Evolutionary conservation across 2,888 invertebrate genomes (phyloP).

Genomic region (Papilio gigon): DNA sequence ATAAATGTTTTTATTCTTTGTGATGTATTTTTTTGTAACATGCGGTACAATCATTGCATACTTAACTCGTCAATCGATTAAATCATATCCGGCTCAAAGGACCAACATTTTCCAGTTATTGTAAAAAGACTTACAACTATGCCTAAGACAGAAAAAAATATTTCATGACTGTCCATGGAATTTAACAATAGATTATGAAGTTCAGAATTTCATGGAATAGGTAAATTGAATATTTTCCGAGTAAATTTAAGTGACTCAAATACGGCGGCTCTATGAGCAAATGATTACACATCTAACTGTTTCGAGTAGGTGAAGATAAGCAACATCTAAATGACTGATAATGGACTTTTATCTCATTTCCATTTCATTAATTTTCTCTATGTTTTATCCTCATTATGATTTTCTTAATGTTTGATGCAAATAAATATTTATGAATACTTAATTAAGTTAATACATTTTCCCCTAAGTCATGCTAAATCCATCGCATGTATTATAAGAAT

Average conservation of each 20-base stretch:
- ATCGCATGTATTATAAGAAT: too few species aligned
- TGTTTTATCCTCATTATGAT: neutral
- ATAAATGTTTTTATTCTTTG: too few species aligned
- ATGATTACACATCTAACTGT: constrained; percentile 1
- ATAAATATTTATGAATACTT: neutral
- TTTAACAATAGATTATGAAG: neutral
- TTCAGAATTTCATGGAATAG: neutral
- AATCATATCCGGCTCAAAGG: neutral
- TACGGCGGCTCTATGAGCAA: neutral
- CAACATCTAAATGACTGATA: neutral
- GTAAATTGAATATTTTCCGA: neutral
- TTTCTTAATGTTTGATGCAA: neutral
- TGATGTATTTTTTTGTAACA: too few species aligned
- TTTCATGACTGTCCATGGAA: neutral
- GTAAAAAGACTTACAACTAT: neutral
- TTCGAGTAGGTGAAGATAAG: neutral
- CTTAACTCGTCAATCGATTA: neutral
- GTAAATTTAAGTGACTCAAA: neutral
- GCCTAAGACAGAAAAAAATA: neutral
- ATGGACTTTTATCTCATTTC: neutral
- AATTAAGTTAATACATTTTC: too few species aligned
- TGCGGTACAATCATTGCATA: neutral
- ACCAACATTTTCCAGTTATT: neutral
- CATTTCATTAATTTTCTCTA: neutral
- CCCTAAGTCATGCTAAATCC: too few species aligned